Evolutionary conservation across 2,113 vertebrate species (phyloP).

Genomic region (Gavia stellata): DNA sequence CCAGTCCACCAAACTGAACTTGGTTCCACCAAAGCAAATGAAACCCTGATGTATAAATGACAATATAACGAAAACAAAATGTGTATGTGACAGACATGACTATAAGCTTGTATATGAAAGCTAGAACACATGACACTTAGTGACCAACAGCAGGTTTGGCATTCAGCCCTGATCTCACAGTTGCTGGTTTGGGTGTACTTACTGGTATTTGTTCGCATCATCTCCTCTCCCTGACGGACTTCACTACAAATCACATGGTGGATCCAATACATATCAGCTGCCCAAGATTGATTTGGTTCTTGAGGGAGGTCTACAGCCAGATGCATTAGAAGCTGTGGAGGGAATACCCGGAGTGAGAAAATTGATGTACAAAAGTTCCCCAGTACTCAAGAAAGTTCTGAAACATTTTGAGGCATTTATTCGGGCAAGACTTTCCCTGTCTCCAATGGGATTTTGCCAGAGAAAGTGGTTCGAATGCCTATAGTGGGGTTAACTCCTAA

Average conservation of each 20-base stretch:
- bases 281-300: background rate
- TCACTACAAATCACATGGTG: background rate
- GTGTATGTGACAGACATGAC: background rate
- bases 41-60: background rate
- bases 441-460: background rate
- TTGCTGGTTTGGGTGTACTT: background rate
- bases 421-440: background rate
- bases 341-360: background rate
- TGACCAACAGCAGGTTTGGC: background rate
- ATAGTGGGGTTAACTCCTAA: background rate
- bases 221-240: background rate
- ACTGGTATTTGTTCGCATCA: background rate
- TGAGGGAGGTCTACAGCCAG: background rate
- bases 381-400: background rate
- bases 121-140: background rate
- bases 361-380: background rate
- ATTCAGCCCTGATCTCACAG: background rate
- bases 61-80: background rate
- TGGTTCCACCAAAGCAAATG: background rate
- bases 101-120: background rate
- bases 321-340: background rate
- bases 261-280: background rate
- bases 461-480: background rate
- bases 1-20: background rate
- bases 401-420: background rate